Base-by-base conservation (phyloP, 2,888 invertebrate species). In the Allacma fusca region DNA sequence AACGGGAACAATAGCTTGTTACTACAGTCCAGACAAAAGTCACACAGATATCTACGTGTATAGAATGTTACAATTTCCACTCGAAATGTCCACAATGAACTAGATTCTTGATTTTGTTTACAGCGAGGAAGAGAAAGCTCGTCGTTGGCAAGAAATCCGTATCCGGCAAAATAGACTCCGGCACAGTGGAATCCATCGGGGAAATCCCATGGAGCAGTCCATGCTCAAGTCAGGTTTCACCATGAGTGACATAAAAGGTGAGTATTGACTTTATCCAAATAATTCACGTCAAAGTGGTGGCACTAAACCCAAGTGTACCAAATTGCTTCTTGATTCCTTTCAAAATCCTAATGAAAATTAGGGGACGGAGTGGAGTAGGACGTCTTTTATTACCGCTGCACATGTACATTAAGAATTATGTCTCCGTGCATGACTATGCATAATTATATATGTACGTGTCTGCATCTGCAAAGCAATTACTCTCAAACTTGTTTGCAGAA, bases 221-320 rank as follows among this genome's bases (percentile, higher is more conserved):
- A 94, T 96, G 90, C 92, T 93, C 84, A 93, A 95, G 83, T 92
- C 92, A 64, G 92, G 92, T 0, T 96, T 96, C 87, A 94, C 94
- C 43, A 95, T 96, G 91, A 95, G 91, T 82, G 96, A 96, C 85
- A 94, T 96, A 79, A 96, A 96, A 90, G 95, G 93, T 92, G 85
- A 81, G 19, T 23, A 7, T 64, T 16, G 26, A 24, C 21, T n/a
- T n/a, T 59, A 5, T 57, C 16, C 28, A 4, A 69, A 40, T 9
- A 40, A 40, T 40, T 40, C 5, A 40, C 13, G 5, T 13, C 40
- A 40, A 13, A 34, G 5, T 21, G 26, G n/a, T n/a, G n/a, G n/a
- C n/a, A n/a, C n/a, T n/a, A n/a, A n/a, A n/a, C n/a, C n/a, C n/a
- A n/a, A n/a, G n/a, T n/a, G n/a, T n/a, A n/a, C n/a, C n/a, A n/a